Evolutionary conservation across 1,140 invertebrate species (phyloP).

Genomic region (Drosophila parabipectinata): DNA sequence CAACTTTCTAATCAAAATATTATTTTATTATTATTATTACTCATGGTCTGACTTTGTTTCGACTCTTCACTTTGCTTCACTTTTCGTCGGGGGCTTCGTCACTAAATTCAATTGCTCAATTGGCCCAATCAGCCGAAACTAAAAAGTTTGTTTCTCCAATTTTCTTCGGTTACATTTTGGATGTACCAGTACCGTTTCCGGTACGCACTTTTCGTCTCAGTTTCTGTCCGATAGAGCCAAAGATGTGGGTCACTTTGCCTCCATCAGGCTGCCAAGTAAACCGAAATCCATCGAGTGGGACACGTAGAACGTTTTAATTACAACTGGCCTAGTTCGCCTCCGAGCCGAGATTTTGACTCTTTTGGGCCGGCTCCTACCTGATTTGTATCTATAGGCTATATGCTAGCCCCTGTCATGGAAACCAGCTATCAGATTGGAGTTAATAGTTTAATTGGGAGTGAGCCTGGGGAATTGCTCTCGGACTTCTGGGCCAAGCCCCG

Average conservation of each 20-base stretch:
- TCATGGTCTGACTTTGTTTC: constrained; percentile 27
- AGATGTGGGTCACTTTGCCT: constrained; percentile 50
- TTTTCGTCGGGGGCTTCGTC: constrained; percentile 39
- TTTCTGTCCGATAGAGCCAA: not conserved
- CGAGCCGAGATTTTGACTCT: constrained; percentile 35
- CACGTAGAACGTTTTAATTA: constrained; percentile 80
- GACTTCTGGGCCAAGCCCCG: constrained; percentile 13
- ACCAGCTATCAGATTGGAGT: constrained; percentile 63
- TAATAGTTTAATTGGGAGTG: constrained; percentile 78
- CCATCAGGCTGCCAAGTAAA: constrained; percentile 19
- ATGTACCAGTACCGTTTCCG: constrained; percentile 13
- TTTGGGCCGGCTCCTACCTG: constrained; percentile 5
- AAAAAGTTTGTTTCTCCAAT: constrained; percentile 23
- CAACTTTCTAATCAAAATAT: constrained; percentile 80
- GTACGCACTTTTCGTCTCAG: constrained; percentile 38
- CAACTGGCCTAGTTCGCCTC: constrained; percentile 66
- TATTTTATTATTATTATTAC: constrained; percentile 70
- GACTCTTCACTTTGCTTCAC: constrained; percentile 32
- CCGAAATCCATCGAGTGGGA: constrained; percentile 42
- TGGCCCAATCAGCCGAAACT: constrained; percentile 53
- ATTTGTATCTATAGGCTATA: constrained; percentile 38
- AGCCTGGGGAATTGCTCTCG: constrained; percentile 8
- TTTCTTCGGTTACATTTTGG: constrained; percentile 23
- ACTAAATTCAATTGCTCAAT: constrained; percentile 65
- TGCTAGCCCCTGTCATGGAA: constrained; percentile 37